Conservation (phyloP, 2,113 vertebrate species). For the Trochalopteron elliotii region DNA sequence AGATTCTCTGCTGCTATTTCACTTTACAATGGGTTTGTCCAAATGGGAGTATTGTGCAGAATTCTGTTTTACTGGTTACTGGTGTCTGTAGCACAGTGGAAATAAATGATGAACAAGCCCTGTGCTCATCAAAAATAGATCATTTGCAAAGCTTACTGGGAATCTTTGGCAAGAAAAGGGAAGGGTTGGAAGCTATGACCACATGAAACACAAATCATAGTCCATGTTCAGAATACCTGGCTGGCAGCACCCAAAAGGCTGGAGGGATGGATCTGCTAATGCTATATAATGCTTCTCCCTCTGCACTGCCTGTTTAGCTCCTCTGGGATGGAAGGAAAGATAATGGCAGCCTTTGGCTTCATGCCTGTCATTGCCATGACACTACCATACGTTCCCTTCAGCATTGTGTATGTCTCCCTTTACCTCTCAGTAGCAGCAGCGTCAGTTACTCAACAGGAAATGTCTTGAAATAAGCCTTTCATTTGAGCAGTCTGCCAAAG, state of each 20-base stretch:
- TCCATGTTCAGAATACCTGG: not conserved
- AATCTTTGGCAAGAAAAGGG: not conserved
- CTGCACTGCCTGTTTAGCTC: not conserved
- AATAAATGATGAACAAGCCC: not conserved
- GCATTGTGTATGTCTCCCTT: not conserved
- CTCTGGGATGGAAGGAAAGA: constrained; percentile 7
- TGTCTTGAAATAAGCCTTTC: constrained; percentile 49
- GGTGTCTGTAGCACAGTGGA: not conserved
- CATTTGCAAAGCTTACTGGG: not conserved
- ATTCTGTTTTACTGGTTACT: not conserved
- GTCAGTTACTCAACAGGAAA: constrained; percentile 35
- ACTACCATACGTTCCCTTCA: constrained; percentile 2
- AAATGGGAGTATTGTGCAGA: not conserved
- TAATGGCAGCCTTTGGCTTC: not conserved
- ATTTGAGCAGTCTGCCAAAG: constrained; percentile 54
- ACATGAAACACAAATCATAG: not conserved
- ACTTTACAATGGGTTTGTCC: not conserved
- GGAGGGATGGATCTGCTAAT: not conserved
- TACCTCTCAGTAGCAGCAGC: constrained; percentile 45
- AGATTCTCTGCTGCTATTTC: not conserved
- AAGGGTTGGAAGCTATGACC: not conserved
- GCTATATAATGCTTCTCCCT: not conserved
- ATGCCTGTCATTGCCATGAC: constrained; percentile 31
- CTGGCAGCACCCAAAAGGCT: not conserved
- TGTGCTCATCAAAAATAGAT: not conserved